Evolutionary conservation across 2,888 invertebrate species (phyloP).

Genomic region (Leptarthrus brevirostris): DNA sequence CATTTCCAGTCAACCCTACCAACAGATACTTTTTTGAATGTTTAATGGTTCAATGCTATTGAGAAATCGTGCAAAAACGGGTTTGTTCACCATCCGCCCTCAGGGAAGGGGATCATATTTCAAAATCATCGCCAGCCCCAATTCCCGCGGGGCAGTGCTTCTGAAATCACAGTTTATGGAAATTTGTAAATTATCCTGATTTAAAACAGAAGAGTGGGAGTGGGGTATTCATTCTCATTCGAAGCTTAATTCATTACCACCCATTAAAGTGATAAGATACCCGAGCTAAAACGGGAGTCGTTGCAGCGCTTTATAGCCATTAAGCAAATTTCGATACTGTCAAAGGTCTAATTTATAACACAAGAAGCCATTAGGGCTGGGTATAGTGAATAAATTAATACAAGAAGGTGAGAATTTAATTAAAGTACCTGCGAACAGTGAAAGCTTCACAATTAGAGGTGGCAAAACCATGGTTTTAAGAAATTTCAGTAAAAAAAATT

Average conservation of each 20-base stretch:
- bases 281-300: neutral
- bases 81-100: constrained; percentile 1
- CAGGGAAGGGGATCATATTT: constrained; percentile 17
- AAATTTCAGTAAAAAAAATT: neutral
- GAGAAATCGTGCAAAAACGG: neutral
- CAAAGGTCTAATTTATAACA: constrained; percentile 33
- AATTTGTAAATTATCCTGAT: constrained; percentile 31
- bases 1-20: constrained; percentile 3
- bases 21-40: constrained; percentile 6
- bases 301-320: constrained; percentile 34
- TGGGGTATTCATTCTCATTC: neutral
- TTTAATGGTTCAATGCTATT: neutral
- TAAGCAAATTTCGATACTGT: constrained; percentile 37
- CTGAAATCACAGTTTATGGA: constrained; percentile 32
- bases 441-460: neutral
- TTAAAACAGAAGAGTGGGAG: neutral
- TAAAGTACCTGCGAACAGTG: constrained; percentile 13
- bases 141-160: neutral
- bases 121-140: constrained; percentile 6
- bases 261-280: constrained; percentile 39
- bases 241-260: constrained; percentile 28
- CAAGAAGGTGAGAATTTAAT: constrained; percentile 28
- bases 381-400: constrained; percentile 18
- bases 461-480: neutral
- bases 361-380: constrained; percentile 9